Base-by-base conservation (phyloP, 2,113 vertebrate genomes). In the Sminthopsis crassicaudata region DNA sequence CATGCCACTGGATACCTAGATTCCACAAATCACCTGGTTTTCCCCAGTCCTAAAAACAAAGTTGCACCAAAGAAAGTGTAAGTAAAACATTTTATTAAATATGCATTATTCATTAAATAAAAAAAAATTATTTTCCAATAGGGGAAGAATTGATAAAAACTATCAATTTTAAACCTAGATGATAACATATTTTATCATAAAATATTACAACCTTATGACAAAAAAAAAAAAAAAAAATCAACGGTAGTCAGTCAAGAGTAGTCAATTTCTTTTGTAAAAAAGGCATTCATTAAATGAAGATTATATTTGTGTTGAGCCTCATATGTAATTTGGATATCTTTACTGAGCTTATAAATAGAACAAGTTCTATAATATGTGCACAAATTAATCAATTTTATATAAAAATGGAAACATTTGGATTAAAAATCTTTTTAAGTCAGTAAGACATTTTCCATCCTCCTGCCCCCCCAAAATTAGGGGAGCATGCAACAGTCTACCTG, bases 21-120 rank as follows among this genome's bases (percentile, higher is more conserved):
- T 99, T 99, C 99, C 99, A 99, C 46, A 99, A 97, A 97, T 99
- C 99, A 23, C 99, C 99, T n/a, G 99, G 99, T 60, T 99, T 99
- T 97, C 99, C 99, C 99, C 99, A 99, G 97, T 99, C 99, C 99
- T 99, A 96, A 3, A 97, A 89, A 27, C 94, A 90, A 98, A 84
- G 30, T 25, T 51, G 89, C 14, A 95, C 26, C 46, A 92, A 60
- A 14, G 53, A 93, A 84, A 7, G 88, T 57, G 67, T 92, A 25
- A 94, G 91, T 76, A 76, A 25, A 94, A 90, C 19, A 76, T 76
- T 76, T 76, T 76, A n/a, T n/a, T n/a, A 76, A 60, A 76, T 14
- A 76, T 6, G 2, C 19, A 76, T 19, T 76, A n/a, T n/a, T 76
- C 30, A n/a, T 76, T n/a, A 76, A 76, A 76, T 76, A n/a, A n/a